Evolutionary conservation across 2,113 vertebrate genomes (phyloP).

Genomic region (Sinocyclocheilus rhinocerous): DNA sequence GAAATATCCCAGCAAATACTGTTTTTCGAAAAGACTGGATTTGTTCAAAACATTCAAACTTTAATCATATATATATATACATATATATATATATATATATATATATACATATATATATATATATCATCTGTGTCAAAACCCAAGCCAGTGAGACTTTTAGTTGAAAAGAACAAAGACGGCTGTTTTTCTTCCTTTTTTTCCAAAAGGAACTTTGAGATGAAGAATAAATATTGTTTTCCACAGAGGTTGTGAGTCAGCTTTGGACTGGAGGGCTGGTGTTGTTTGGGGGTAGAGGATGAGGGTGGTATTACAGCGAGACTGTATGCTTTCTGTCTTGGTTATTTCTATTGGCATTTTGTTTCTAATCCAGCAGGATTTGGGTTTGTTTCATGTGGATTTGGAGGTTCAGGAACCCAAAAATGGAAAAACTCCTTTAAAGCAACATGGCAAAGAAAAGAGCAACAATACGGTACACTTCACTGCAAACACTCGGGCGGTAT

Average conservation of each 20-base stretch:
- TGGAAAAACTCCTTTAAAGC: slow-evolving; percentile 51
- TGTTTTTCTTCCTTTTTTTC: slow-evolving; percentile 13
- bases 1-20: no score
- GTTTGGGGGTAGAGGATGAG: slow-evolving; percentile 7
- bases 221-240: slow-evolving; percentile 58
- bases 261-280: slow-evolving; percentile 5
- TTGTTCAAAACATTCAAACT: no score
- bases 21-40: no score
- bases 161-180: background rate
- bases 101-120: no score
- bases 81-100: no score
- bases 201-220: slow-evolving; percentile 42
- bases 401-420: slow-evolving; percentile 41
- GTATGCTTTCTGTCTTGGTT: slow-evolving; percentile 54
- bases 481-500: slow-evolving; percentile 21
- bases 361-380: slow-evolving; percentile 60
- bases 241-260: slow-evolving; percentile 50
- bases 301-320: slow-evolving; percentile 38
- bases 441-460: slow-evolving; percentile 54
- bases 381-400: slow-evolving; percentile 63
- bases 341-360: slow-evolving; percentile 62
- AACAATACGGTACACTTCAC: slow-evolving; percentile 48
- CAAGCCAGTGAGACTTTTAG: background rate
- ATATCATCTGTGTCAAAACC: background rate
- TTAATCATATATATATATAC: no score